Conservation (phyloP, 2,888 invertebrate species). For the Automeris io region DNA sequence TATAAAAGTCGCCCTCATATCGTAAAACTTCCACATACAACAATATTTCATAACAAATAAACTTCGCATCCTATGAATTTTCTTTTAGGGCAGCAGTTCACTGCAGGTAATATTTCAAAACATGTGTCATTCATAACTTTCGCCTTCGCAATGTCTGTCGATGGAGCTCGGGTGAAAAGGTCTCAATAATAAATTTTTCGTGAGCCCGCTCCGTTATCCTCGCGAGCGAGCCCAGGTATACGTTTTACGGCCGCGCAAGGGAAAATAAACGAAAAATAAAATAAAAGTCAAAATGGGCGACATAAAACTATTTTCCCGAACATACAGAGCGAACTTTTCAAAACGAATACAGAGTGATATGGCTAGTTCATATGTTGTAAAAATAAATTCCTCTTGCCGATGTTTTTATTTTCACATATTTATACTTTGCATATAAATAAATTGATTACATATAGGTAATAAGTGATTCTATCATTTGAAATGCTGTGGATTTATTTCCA, state of each 20-base stretch:
- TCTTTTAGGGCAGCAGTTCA: constrained; percentile 64
- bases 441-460: too few species aligned
- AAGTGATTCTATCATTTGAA: too few species aligned
- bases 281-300: constrained; percentile 74
- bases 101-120: constrained; percentile 77
- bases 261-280: constrained; percentile 77
- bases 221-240: constrained; percentile 68
- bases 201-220: constrained; percentile 71
- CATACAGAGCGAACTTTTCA: constrained; percentile 52
- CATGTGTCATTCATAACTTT: constrained; percentile 78
- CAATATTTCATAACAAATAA: constrained; percentile 76
- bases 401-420: not conserved
- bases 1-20: constrained; percentile 62
- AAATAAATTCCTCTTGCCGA: constrained; percentile 23
- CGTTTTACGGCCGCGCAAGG: constrained; percentile 73
- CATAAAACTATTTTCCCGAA: constrained; percentile 73
- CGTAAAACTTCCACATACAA: constrained; percentile 75
- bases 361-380: constrained; percentile 32
- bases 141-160: constrained; percentile 76
- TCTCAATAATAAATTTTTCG: constrained; percentile 76
- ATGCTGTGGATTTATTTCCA: too few species aligned
- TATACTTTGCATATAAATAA: too few species aligned
- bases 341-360: constrained; percentile 39
- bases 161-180: constrained; percentile 72
- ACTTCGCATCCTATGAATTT: constrained; percentile 72